These are phyloP conservation scores for Hymenopus coronatus DNA, from an alignment of 2,888 invertebrate species.

Conservation along the genomic window DNA sequence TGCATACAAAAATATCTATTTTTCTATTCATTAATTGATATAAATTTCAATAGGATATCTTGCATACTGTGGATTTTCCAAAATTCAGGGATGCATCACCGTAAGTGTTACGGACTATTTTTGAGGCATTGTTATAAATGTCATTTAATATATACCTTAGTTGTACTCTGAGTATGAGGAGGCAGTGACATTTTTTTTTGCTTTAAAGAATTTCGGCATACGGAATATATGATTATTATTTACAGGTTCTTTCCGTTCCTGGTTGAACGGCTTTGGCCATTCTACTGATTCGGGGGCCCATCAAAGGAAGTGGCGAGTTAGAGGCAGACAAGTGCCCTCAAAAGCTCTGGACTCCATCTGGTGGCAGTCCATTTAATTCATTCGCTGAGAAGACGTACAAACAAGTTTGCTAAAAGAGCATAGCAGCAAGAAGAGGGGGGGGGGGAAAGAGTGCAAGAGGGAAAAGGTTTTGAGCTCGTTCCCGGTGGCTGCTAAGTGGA, in stretches of 20 bases:
- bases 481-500: not conserved
- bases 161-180: not conserved
- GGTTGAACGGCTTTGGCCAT: not conserved
- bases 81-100: too few relatives aligned
- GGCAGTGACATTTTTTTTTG: not conserved
- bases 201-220: not conserved
- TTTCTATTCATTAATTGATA: too few relatives aligned
- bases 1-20: too few relatives aligned
- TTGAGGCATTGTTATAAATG: too few relatives aligned
- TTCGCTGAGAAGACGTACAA: not conserved
- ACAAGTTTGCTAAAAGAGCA: slow-evolving; percentile 2
- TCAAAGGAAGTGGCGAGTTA: not conserved
- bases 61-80: too few relatives aligned
- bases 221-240: not conserved
- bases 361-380: slow-evolving; percentile 1
- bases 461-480: not conserved
- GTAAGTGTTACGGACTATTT: too few relatives aligned
- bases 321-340: not conserved
- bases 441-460: not conserved
- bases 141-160: too few relatives aligned
- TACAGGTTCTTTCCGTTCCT: not conserved
- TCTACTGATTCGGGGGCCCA: not conserved
- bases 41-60: too few relatives aligned
- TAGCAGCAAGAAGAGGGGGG: not conserved
- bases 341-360: not conserved